A percentile compares a stretch with the other conserved stretches of the same genome.
Conservation (phyloP, 2,797 vertebrate species). For the Gymnoscopelus microlampas region DNA sequence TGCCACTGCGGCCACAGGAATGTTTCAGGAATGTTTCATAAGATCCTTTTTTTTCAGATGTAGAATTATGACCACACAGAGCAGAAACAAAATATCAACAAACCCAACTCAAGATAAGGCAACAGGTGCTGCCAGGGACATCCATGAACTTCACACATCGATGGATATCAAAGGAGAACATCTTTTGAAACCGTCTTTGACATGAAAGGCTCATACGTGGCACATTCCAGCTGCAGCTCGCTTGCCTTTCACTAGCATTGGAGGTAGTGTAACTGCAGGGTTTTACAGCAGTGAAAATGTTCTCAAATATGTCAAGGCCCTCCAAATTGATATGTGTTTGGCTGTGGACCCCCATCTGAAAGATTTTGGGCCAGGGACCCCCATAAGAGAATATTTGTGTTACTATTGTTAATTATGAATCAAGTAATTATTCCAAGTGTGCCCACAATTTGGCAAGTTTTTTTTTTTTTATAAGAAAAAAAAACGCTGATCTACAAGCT, state of each 20-base stretch:
- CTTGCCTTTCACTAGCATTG: conserved; percentile 33
- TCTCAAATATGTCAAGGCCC: too few relatives aligned
- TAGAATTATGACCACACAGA: conserved; percentile 51
- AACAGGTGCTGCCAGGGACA: conserved; percentile 65
- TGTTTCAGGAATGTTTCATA: conserved; percentile 11
- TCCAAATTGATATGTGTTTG: too few relatives aligned
- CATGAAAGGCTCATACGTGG: conserved; percentile 62
- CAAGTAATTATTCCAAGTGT: too few relatives aligned
- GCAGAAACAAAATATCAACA: conserved; percentile 60
- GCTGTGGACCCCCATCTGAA: too few relatives aligned
- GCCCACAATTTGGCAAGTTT: too few relatives aligned
- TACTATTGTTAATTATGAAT: too few relatives aligned
- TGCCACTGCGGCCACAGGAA: conserved; percentile 7
- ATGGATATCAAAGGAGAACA: conserved; percentile 70
- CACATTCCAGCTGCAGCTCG: conserved; percentile 66
- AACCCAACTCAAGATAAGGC: conserved; percentile 47
- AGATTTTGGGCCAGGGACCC: too few relatives aligned
- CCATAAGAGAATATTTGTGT: too few relatives aligned
- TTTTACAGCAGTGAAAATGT: conserved; percentile 17
- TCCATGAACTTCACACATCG: conserved; percentile 57
- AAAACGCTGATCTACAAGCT: too few relatives aligned
- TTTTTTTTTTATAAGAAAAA: too few relatives aligned
- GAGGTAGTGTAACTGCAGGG: conserved; percentile 51
- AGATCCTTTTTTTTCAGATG: not conserved
- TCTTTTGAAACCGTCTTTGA: conserved; percentile 66